Base-by-base conservation (phyloP, 35 echinoderm and acorn worm genomes). In the Patiria miniata region DNA sequence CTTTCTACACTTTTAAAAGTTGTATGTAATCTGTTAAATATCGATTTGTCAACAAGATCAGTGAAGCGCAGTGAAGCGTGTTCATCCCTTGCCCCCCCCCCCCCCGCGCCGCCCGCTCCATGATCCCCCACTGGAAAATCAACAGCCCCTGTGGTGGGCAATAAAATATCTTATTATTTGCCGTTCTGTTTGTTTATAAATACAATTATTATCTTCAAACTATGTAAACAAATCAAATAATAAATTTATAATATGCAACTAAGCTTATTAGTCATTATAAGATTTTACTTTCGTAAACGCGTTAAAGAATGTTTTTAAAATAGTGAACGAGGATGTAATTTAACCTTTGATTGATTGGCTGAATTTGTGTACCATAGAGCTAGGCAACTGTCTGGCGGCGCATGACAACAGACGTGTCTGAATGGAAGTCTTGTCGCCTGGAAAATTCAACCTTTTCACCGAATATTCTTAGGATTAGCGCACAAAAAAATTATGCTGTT, bases 291-390 rank as follows among this genome's bases (percentile, higher is more conserved):
- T 0, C 28, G 10, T 60, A 14, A n/a, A 60, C 17, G 1, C 28
- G 5, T 60, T n/a, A 73, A 28, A 32, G 2, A 30, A 22, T 73
- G 0, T 73, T 73, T 26, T 36, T 73, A 36, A 22, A 36, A 73
- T 61, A 73, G 19, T 73, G 65, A 30, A 73, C 65, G 34, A 73
- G 65, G 65, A 26, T 32, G 23, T 32, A 2, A 15, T 32, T 26
- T 34, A 73, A 26, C 26, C 65, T 26, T 73, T 73, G 34, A 73
- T 73, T 73, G 65, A 73, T 73, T 73, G 65, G 65, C 34, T 30
- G 65, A 73, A 73, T 73, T 73, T 73, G 65, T 73, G 65, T 73
- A 73, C 65, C 65, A 60, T 14, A 73, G 65, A 32, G 14, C 65
- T 73, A 73, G 65, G 65, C 65, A 73, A 73, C 65, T 73, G 29